Base-by-base conservation (phyloP, 1,140 invertebrate genomes). In the Condylostylus longicornis region DNA sequence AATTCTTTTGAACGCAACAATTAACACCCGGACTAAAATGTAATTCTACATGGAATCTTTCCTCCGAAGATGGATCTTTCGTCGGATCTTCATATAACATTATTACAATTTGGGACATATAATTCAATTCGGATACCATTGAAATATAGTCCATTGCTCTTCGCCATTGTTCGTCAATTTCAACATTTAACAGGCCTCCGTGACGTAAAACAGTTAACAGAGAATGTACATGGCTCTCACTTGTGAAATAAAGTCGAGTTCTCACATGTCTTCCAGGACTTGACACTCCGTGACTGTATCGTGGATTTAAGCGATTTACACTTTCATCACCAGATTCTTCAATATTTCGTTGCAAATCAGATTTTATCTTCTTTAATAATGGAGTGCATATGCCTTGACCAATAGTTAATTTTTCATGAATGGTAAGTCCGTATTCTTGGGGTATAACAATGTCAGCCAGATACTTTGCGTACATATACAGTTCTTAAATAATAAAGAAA, bases 61-160 rank as follows among this genome's bases (percentile, higher is more conserved):
- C 83, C 52, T 91, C 84, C 10, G 83, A 87, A 25, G 68, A 74
- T 0, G 82, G 82, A 63, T 89, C 88, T 62, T 97, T 96, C 0
- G 87, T 95, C 5, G 90, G 90, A 66, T 98, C 93, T 66, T 98
- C 94, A 58, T 98, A 98, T n/a, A 98, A 64, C 91, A 98, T 97
- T 4, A 98, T 87, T 1, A 98, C 91, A 34, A 98, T 87, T 65
- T 99, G 95, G 1, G 94, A 95, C 84, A 99, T 91, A 61, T 99
- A 99, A 66, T 98, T 98, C 2, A 99, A 70, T 62, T 99, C 96
- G 0, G 91, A 88, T 1, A 98, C 90, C 70, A 89, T 88, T 32
- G 83, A 88, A 2, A 98, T 79, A 56, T 97, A 98, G 51, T 98
- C 90, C 89, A 98, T 94, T 0, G 96, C 95, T 41, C 93, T 72